Evolutionary conservation across 2,113 vertebrate species (phyloP).

Genomic region (Mormyrus iriodes): DNA sequence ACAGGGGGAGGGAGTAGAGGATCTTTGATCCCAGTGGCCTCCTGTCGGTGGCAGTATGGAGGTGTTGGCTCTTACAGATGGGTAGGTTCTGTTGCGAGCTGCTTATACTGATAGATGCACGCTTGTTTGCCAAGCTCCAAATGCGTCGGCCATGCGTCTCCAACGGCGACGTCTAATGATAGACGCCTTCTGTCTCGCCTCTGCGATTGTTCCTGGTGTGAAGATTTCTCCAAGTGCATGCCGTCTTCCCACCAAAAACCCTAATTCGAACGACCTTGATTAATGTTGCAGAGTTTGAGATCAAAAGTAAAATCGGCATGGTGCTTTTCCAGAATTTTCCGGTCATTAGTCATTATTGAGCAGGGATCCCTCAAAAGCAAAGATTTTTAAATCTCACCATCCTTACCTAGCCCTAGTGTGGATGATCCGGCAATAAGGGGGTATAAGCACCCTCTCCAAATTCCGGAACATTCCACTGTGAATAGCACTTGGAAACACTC

Average conservation of each 20-base stretch:
- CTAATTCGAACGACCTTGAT: too few species aligned
- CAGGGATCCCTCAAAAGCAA: conserved; percentile 1
- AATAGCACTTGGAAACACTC: conserved; percentile 54
- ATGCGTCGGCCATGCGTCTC: background rate
- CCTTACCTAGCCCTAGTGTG: conserved; percentile 25
- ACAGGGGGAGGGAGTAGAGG: conserved; percentile 29
- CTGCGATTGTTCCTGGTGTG: conserved; percentile 32
- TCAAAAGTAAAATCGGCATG: background rate
- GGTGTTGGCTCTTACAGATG: conserved; percentile 37
- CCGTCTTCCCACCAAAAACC: background rate
- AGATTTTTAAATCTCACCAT: conserved; percentile 28
- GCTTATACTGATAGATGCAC: conserved; percentile 42
- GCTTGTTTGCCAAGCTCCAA: conserved; percentile 15
- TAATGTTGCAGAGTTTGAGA: background rate
- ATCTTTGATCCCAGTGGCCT: conserved; percentile 20
- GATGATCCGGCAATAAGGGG: conserved; percentile 39
- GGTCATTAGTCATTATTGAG: background rate
- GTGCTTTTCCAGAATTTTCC: background rate
- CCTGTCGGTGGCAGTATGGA: conserved; percentile 20
- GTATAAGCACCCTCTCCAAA: conserved; percentile 39
- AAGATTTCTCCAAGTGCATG: background rate
- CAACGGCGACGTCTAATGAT: conserved; percentile 38
- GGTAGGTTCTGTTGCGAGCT: conserved; percentile 32
- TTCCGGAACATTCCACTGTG: conserved; percentile 37
- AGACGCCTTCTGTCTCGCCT: conserved; percentile 34